Conservation (phyloP, 2,888 invertebrate genomes). For the Anorthoa munda region DNA sequence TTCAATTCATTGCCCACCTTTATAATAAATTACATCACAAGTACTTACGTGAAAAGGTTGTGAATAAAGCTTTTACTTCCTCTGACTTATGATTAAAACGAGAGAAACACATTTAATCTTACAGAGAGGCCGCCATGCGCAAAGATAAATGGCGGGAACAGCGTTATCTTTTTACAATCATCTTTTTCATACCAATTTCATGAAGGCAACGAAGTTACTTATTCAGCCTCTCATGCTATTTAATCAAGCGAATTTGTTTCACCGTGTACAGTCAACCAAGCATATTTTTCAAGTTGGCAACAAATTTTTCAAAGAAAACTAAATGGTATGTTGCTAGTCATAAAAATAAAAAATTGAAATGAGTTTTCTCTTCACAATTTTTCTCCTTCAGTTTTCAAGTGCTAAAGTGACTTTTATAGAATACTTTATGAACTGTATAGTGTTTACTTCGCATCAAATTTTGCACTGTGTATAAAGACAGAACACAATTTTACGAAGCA, state of each 20-base stretch:
- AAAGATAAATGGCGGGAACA: conserved; percentile 66
- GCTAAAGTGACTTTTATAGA: conserved; percentile 41
- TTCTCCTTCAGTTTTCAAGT: conserved; percentile 22
- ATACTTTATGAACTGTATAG: conserved; percentile 28
- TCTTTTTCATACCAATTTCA: conserved; percentile 72
- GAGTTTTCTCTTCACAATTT: conserved; percentile 14
- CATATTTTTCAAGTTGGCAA: conserved; percentile 13
- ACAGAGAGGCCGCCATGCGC: conserved; percentile 64
- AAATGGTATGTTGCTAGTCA: conserved; percentile 10
- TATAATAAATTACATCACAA: conserved; percentile 46
- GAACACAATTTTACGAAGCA: conserved; percentile 12
- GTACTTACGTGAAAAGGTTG: conserved; percentile 41
- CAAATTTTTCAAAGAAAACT: background rate
- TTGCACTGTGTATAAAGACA: conserved; percentile 7
- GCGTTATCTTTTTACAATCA: conserved; percentile 68
- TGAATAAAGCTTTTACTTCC: conserved; percentile 56
- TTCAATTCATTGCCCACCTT: background rate
- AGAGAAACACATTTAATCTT: conserved; percentile 65
- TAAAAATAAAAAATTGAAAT: conserved; percentile 15
- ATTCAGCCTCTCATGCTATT: conserved; percentile 71
- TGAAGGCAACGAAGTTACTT: conserved; percentile 67
- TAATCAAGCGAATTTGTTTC: conserved; percentile 74
- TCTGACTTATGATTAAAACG: conserved; percentile 61
- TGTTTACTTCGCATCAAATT: conserved; percentile 11
- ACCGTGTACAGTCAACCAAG: conserved; percentile 21